These are phyloP conservation scores for Sycobia sp. DNA, from an alignment of 1,140 invertebrate species.

Conservation along the genomic window DNA sequence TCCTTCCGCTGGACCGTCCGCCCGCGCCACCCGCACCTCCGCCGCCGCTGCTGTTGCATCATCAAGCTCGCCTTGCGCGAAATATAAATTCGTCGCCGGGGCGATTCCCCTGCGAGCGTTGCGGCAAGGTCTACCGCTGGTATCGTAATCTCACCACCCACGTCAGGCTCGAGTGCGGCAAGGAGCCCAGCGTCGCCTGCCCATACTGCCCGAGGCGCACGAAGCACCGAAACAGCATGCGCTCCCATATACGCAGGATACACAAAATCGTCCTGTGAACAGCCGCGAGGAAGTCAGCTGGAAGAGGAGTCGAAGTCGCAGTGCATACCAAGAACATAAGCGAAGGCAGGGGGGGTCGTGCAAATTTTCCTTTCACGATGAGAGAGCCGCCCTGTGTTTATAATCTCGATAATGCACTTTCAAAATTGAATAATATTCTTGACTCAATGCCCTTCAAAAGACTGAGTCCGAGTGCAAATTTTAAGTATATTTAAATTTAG, in stretches of 20 bases:
- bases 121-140: slow-evolving; percentile 62
- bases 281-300: no score
- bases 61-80: neutral
- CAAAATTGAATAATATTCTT: no score
- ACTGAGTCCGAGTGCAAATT: no score
- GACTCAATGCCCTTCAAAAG: no score
- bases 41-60: neutral
- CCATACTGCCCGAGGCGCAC: slow-evolving; percentile 27
- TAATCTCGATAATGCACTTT: no score
- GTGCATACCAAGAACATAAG: no score
- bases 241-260: slow-evolving; percentile 15
- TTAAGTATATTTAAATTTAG: no score
- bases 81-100: slow-evolving; percentile 36
- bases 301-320: no score
- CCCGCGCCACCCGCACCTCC: neutral
- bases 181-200: slow-evolving; percentile 50
- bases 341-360: no score
- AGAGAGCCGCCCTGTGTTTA: no score
- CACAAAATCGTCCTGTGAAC: slow-evolving; percentile 20
- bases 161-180: slow-evolving; percentile 60
- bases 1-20: neutral
- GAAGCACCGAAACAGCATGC: slow-evolving; percentile 27
- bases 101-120: slow-evolving; percentile 59
- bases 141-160: slow-evolving; percentile 60
- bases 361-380: no score